These are phyloP conservation scores for Rhabdophis nuchalis DNA, from an alignment of 2,797 vertebrate genomes.

Conservation along the genomic window DNA sequence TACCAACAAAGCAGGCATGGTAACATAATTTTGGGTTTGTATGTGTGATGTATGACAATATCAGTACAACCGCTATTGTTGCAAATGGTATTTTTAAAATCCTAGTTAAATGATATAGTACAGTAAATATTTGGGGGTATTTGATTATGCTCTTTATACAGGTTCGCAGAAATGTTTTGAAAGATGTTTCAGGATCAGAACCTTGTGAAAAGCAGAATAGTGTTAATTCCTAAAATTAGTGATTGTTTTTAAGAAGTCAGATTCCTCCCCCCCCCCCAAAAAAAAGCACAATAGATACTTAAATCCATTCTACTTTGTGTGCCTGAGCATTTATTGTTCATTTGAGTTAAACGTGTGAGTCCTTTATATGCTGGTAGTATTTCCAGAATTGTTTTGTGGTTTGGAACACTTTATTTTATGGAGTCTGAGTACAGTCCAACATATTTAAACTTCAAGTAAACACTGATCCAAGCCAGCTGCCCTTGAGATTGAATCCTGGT, in stretches of 20 bases:
- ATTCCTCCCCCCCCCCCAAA: background rate
- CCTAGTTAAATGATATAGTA: background rate
- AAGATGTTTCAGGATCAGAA: accelerated
- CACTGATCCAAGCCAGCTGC: constrained; percentile 25
- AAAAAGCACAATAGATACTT: background rate
- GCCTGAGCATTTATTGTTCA: constrained; percentile 22
- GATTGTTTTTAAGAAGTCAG: background rate
- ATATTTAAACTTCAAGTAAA: constrained; percentile 38
- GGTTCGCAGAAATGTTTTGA: background rate
- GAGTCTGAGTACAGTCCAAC: constrained; percentile 28
- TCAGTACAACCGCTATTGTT: background rate
- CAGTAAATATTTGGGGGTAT: background rate
- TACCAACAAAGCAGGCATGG: constrained; percentile 17
- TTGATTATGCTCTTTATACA: background rate
- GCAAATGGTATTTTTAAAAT: background rate
- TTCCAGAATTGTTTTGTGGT: constrained; percentile 41
- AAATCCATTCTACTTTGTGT: background rate
- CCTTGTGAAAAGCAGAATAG: background rate
- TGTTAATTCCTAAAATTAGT: background rate
- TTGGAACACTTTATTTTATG: constrained; percentile 40
- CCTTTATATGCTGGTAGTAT: constrained; percentile 10
- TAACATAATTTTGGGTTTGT: background rate
- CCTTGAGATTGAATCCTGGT: constrained; percentile 13
- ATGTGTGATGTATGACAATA: background rate
- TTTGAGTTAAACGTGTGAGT: background rate